Evolutionary conservation across 2,113 vertebrate species (phyloP), one percentile per base, ranked within the genome.

Genomic region (Malaclemys terrapin): DNA sequence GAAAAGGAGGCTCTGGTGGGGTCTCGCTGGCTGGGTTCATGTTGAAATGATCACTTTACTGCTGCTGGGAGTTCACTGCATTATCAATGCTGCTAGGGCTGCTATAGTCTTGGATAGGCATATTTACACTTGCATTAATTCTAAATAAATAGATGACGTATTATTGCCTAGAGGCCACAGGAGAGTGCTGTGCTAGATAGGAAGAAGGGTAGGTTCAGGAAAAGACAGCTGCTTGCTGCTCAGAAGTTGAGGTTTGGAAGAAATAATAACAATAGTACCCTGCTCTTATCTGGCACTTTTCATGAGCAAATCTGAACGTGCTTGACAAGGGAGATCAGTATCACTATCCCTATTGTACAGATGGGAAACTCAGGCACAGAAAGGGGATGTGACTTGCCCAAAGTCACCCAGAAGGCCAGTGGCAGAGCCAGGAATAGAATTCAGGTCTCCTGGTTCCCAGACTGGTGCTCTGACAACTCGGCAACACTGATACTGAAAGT

Each of bases 101-200:
- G 57, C 22, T 86, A 75, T 45, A n/a, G 52, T 27, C 42, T 1
- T 84, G 85, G 25, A 54, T 0, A 57, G 75, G 53, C 4, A 0
- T 47, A 31, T 53, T 59, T 89, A 80, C 80, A 89, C 92, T 72
- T 92, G 22, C 57, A 94, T 2, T 69, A 80, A 88, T 78, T 78
- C 72, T 72, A 96, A 93, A 96, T 93, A 93, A 95, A 95, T 88
- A 87, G 4, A 57, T 27, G 10, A 83, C 87, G 80, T 88, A 94
- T 84, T 59, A 35, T 0, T 2, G 87, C 93, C 93, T 59, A 42
- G 56, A 89, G 90, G 80, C 69, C 54, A 0, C 0, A 3, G 92
- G 53, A 2, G 75, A 90, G 89, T 53, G 87, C 2, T 0, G 1
- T 0, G 2, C 65, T 84, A 78, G 90, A 85, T 79, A 81, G 84